These are phyloP conservation scores for Leptinotarsa juncta DNA, from an alignment of 2,888 invertebrate genomes.

Conservation along the genomic window DNA sequence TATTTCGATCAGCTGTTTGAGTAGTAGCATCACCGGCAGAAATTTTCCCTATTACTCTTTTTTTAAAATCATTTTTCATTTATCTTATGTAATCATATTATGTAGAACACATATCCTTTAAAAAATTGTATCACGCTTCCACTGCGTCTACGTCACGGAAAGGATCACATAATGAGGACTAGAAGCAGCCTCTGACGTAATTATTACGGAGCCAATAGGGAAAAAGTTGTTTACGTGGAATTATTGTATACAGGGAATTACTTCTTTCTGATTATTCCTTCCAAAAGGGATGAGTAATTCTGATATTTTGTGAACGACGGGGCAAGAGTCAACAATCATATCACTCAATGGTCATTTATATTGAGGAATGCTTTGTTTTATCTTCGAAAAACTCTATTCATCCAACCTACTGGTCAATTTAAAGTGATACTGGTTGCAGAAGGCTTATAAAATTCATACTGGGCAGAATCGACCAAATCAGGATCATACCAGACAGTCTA, in stretches of 20 bases:
- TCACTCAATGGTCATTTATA: neutral
- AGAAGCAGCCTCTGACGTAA: conserved; percentile 7
- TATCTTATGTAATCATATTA: neutral
- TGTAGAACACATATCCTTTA: neutral
- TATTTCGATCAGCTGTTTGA: no score
- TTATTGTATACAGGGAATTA: neutral
- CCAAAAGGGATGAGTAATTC: neutral
- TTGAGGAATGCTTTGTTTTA: no score
- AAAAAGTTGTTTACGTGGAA: conserved; percentile 16
- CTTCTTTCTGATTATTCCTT: neutral
- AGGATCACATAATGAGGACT: conserved; percentile 1
- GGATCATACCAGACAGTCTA: no score
- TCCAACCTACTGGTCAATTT: no score
- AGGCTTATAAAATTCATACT: no score
- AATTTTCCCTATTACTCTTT: neutral
- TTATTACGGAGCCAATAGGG: conserved; percentile 4
- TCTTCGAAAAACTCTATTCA: no score
- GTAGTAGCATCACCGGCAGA: no score
- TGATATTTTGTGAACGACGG: neutral
- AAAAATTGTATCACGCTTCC: neutral
- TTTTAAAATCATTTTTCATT: neutral
- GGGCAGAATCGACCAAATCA: no score
- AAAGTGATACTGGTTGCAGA: no score
- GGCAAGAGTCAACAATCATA: neutral
- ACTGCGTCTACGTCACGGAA: conserved; percentile 10